Base-by-base conservation (phyloP, 2,113 vertebrate species). In the Grantiella picta region DNA sequence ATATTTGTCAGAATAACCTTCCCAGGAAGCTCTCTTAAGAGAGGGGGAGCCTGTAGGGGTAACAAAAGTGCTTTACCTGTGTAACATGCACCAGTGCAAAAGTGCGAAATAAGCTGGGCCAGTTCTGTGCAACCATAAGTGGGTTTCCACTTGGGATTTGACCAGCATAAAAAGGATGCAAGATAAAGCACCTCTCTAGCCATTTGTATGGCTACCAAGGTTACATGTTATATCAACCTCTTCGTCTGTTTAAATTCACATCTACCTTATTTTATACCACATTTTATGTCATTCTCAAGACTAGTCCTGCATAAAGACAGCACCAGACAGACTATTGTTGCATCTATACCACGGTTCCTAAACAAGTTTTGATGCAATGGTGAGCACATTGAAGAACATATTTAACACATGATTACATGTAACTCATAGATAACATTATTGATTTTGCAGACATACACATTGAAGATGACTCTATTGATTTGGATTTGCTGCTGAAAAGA, bases 91-190 rank as follows among this genome's bases (percentile, higher is more conserved):
- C 8, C 31, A 71, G 44, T 22, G 20, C 38, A 59, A 29, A 90
- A 78, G 15, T 20, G 65, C 14, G 66, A 88, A 88, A 79, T 29
- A 65, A 85, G 15, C 25, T 88, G 31, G 45, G 40, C 15, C 19
- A 23, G 6, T 57, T 69, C 33, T 28, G 9, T 72, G 31, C 14
- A 31, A 28, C 0, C 0, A 5, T 35, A 38, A 75, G 15, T 31
- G 29, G 5, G 9, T 33, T 90, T 76, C 59, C 25, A 45, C n/a
- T 68, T 1, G 0, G 36, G 12, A 38, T 72, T 73, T 73, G 57
- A 80, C 10, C 3, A 1, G 19, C 19, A n/a, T 42, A 40, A 79
- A 79, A 76, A 65, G 6, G 49, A 76, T 42, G 18, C 10, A 90
- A 80, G 49, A 45, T 53, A 69, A 71, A 91, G 53, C 28, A 80